phyloP scores from a whole-genome alignment of 2,888 invertebrate species.

The Rhimphoctona megacephalus region DNA sequence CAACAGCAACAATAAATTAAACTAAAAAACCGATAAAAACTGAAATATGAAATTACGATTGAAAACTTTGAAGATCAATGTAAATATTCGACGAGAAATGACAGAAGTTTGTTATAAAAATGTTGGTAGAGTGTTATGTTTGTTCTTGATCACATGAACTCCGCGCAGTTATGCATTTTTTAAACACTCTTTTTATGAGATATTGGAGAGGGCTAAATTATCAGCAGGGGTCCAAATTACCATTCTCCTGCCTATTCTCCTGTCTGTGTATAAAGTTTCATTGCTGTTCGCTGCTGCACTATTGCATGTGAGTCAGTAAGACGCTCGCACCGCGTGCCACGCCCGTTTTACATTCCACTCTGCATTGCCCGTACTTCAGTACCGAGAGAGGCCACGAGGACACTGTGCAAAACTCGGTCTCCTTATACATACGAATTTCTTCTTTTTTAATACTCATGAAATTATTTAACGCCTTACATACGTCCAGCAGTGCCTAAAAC shows the following conservation, averaged over 20 bases:
- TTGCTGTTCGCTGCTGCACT: constrained; percentile 9
- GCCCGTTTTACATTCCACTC: constrained; percentile 78
- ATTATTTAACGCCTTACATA: not conserved
- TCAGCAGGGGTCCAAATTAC: not conserved
- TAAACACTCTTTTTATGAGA: not conserved
- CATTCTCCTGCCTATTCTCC: not conserved
- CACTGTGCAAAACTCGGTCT: constrained; percentile 30
- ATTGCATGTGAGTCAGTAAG: constrained; percentile 78
- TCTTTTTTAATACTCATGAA: not conserved
- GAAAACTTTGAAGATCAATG: not conserved
- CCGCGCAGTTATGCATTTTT: not conserved
- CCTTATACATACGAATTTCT: not conserved
- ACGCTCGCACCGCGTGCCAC: constrained; percentile 77
- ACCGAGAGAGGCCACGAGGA: constrained; percentile 36
- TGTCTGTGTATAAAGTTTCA: constrained; percentile 18
- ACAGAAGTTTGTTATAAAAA: not conserved
- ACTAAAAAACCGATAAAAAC: not conserved
- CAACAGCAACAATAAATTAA: not conserved
- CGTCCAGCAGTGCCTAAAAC: too few species aligned
- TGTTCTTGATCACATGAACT: not conserved
- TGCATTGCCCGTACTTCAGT: constrained; percentile 45
- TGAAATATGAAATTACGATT: not conserved
- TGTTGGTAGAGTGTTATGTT: not conserved
- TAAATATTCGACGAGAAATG: not conserved
- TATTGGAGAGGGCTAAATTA: not conserved